phyloP scores from a whole-genome alignment of 2,113 vertebrate species.

The Leiothrix lutea region DNA sequence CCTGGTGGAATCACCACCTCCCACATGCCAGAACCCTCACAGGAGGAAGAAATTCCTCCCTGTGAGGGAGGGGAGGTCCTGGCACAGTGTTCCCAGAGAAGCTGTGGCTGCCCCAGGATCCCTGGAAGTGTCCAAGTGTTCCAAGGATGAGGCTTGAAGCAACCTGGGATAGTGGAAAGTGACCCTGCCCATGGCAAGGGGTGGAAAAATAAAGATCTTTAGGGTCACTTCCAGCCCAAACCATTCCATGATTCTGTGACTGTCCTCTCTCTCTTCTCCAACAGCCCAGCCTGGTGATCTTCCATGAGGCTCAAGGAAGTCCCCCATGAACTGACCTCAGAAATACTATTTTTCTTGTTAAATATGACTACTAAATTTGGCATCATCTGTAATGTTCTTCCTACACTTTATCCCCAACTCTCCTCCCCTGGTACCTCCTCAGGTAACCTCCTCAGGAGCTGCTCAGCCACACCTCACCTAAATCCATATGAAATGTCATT shows the following conservation, averaged over 20 bases:
- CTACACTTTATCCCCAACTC: neutral
- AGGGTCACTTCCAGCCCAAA: neutral
- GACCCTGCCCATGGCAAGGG: neutral
- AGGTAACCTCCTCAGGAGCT: too few relatives aligned
- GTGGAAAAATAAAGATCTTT: neutral
- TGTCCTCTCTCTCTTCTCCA: neutral
- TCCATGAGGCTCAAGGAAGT: neutral
- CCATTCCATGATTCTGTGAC: neutral
- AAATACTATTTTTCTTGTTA: neutral
- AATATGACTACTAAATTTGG: neutral
- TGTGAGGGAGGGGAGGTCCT: neutral
- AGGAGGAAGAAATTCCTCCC: neutral
- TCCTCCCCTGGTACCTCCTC: neutral
- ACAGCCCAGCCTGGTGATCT: neutral
- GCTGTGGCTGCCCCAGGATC: neutral
- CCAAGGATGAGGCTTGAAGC: rapidly evolving
- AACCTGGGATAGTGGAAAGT: neutral
- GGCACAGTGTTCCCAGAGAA: neutral
- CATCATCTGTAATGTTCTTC: neutral
- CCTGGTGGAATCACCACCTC: neutral
- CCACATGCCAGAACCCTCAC: neutral
- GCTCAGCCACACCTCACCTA: neutral
- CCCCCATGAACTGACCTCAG: neutral
- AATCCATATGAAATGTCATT: rapidly evolving
- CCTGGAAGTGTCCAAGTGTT: neutral